A percentile compares a stretch with the other conserved stretches of the same genome.
These are phyloP conservation scores for Plecturocebus donacophilus DNA, from an alignment of 2,113 vertebrate species.

Conservation along the genomic window DNA sequence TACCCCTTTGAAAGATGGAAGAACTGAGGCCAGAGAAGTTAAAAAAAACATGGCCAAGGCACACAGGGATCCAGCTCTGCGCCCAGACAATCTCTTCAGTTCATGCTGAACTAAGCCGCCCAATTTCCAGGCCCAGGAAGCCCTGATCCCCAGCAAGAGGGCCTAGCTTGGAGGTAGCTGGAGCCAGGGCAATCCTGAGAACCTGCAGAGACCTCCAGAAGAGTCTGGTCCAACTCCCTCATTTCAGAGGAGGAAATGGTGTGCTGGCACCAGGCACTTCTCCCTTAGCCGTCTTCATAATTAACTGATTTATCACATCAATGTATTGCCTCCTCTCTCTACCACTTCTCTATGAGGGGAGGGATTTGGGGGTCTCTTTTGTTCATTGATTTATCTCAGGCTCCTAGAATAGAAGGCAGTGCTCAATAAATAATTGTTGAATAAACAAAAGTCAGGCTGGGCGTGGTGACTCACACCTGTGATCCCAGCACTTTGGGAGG, in stretches of 20 bases:
- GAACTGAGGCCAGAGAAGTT: background rate
- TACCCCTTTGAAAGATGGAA: background rate
- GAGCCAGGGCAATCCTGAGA: background rate
- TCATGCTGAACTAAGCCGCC: background rate
- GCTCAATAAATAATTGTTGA: background rate
- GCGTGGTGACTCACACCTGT: too few relatives aligned
- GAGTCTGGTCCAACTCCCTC: background rate
- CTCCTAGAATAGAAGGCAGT: background rate
- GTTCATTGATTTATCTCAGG: background rate
- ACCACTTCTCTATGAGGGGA: background rate
- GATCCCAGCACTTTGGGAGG: too few relatives aligned
- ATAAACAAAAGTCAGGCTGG: background rate
- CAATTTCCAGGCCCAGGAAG: background rate
- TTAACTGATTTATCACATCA: background rate
- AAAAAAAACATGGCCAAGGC: background rate
- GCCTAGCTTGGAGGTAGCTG: background rate
- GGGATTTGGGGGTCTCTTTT: background rate
- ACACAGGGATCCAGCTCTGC: background rate
- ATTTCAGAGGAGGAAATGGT: background rate
- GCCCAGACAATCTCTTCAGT: background rate
- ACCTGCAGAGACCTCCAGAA: background rate
- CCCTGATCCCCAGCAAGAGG: background rate
- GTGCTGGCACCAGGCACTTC: fast-evolving
- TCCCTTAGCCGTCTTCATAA: background rate
- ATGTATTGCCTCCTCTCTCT: background rate